These are phyloP conservation scores for Isaurus tuberculatus DNA, from an alignment of 92 coral and sea anemone species.

Conservation along the genomic window DNA sequence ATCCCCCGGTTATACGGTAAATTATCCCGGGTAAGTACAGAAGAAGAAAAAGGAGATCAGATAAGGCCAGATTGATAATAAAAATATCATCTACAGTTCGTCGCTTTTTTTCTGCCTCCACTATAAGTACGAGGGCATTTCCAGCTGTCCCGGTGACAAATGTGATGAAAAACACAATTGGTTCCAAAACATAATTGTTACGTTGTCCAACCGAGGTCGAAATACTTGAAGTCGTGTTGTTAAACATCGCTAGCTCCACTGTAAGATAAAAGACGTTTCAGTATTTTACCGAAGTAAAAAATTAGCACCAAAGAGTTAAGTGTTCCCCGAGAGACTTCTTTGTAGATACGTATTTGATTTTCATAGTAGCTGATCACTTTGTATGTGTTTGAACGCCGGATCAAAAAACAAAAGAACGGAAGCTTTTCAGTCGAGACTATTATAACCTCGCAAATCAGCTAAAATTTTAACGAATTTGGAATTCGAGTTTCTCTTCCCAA, in stretches of 20 bases:
- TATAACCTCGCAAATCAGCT: neutral
- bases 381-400: neutral
- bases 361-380: neutral
- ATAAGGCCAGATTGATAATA: constrained; percentile 15
- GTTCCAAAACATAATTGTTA: constrained; percentile 3
- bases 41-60: constrained; percentile 35
- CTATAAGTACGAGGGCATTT: constrained; percentile 25
- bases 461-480: neutral
- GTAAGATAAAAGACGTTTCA: neutral
- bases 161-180: constrained; percentile 27
- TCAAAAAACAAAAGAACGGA: neutral
- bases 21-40: constrained; percentile 21
- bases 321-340: neutral
- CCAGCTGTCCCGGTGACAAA: constrained; percentile 40
- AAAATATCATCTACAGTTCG: constrained; percentile 34
- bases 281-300: neutral
- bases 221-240: neutral
- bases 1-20: neutral
- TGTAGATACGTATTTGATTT: neutral
- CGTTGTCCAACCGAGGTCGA: neutral
- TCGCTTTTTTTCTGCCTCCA: constrained; percentile 21
- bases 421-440: neutral
- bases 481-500: neutral
- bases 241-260: neutral
- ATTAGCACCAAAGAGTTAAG: neutral